Evolutionary conservation across 2,888 invertebrate species (phyloP).

Genomic region (Taenaris catops): DNA sequence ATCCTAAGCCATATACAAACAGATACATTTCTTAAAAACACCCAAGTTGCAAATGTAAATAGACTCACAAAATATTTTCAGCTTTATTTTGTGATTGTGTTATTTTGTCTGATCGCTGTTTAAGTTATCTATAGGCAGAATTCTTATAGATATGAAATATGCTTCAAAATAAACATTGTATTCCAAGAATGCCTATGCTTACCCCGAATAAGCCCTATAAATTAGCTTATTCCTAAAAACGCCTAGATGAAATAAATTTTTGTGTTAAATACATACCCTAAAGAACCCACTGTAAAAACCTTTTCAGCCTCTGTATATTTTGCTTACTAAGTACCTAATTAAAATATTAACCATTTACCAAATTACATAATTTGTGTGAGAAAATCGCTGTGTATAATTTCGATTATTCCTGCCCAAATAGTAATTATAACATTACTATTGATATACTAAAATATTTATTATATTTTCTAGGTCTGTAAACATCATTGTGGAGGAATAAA

Average conservation of each 20-base stretch:
- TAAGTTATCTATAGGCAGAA: constrained; percentile 9
- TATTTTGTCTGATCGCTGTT: constrained; percentile 43
- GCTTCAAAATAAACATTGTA: constrained; percentile 26
- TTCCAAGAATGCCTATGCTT: constrained; percentile 60
- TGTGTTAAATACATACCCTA: no score
- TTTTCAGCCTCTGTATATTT: no score
- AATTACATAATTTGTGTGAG: no score
- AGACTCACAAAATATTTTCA: constrained; percentile 24
- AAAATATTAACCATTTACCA: no score
- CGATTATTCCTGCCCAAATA: no score
- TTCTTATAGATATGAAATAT: constrained; percentile 6
- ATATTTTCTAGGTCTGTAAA: constrained; percentile 71
- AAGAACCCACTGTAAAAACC: no score
- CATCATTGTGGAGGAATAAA: constrained; percentile 40
- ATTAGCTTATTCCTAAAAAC: constrained; percentile 6
- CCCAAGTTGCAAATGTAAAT: constrained; percentile 17
- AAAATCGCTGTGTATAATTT: no score
- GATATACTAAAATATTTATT: constrained; percentile 22
- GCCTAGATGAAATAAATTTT: no score
- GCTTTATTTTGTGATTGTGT: constrained; percentile 54
- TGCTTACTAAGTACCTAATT: no score
- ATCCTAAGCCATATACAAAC: no score
- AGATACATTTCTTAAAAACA: neutral
- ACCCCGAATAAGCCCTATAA: constrained; percentile 27
- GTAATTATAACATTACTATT: no score